Evolutionary conservation across 1,140 invertebrate species (phyloP).

Genomic region (Charaxes varanes): DNA sequence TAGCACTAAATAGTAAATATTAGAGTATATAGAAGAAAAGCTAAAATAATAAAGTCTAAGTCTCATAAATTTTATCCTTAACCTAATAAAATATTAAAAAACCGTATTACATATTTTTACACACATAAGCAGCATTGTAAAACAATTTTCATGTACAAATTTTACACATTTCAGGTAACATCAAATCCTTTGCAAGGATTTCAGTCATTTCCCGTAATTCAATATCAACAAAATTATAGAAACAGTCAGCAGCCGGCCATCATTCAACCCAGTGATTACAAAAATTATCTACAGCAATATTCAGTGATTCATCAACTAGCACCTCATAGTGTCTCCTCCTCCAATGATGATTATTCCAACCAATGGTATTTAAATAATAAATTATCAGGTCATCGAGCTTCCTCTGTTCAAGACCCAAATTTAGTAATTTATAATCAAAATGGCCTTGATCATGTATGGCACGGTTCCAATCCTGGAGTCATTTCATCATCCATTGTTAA

Average conservation of each 20-base stretch:
- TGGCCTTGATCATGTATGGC: constrained; percentile 16
- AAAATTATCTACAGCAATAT: constrained; percentile 15
- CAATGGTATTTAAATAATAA: no score
- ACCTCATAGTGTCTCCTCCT: no score
- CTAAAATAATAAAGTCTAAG: no score
- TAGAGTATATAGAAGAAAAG: no score
- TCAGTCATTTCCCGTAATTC: constrained; percentile 13
- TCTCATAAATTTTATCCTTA: no score
- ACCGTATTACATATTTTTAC: no score
- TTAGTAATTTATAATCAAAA: constrained; percentile 23
- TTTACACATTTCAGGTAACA: constrained; percentile 29
- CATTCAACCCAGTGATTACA: constrained; percentile 13
- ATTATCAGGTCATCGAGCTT: no score
- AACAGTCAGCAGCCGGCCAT: constrained; percentile 1
- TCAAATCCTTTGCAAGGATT: constrained; percentile 25
- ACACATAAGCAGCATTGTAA: no score
- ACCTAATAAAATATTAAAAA: no score
- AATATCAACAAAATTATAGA: constrained; percentile 23
- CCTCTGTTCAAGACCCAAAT: constrained; percentile 14
- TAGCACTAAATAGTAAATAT: no score
- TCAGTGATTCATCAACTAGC: constrained; percentile 16
- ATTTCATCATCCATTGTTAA: constrained; percentile 25
- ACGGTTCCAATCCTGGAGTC: constrained; percentile 7
- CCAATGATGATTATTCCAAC: no score
- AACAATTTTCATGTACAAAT: no score